phyloP scores from a whole-genome alignment of 2,888 invertebrate genomes.

The Gastrophysa polygoni region DNA sequence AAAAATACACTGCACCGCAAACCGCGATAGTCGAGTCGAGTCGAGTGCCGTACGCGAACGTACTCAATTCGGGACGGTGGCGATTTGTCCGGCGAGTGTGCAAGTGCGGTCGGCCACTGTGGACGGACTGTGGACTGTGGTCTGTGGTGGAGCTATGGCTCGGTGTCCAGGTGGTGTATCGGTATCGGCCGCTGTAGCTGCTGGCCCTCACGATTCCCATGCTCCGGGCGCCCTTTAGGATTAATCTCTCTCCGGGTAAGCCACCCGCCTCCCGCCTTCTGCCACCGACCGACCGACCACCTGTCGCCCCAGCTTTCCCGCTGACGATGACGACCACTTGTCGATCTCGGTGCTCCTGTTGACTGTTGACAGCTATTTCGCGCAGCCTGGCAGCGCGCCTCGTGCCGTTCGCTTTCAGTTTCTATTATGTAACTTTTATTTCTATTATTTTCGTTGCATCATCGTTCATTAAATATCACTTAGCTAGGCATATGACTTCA shows the following conservation, averaged over 20 bases:
- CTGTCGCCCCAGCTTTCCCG: no score
- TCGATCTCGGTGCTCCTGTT: conserved; percentile 25
- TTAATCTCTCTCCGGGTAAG: conserved; percentile 51
- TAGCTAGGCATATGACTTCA: conserved; percentile 19
- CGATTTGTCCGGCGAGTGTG: no score
- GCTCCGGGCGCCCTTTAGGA: conserved; percentile 55
- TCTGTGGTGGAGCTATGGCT: conserved; percentile 53
- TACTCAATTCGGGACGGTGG: conserved; percentile 32
- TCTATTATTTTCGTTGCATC: conserved; percentile 45
- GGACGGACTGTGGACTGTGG: conserved; percentile 36
- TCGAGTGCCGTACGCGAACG: conserved; percentile 36
- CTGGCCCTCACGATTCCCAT: conserved; percentile 50
- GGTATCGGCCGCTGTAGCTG: conserved; percentile 45
- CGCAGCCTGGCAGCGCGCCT: conserved; percentile 50
- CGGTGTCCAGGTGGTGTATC: conserved; percentile 48
- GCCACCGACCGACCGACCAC: conserved; percentile 33
- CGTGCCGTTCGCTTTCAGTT: conserved; percentile 48
- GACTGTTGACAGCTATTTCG: conserved; percentile 21
- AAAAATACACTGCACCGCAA: conserved; percentile 58
- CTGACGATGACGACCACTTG: no score
- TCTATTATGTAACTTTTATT: conserved; percentile 46
- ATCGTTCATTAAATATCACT: conserved; percentile 35
- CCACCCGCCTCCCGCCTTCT: conserved; percentile 24
- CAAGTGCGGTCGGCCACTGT: no score
- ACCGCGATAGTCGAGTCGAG: conserved; percentile 54